Percentiles rank a stretch among this genome's conserved stretches.
Evolutionary conservation across 2,888 invertebrate species (phyloP).

Genomic region (Isotomurus palustris): DNA sequence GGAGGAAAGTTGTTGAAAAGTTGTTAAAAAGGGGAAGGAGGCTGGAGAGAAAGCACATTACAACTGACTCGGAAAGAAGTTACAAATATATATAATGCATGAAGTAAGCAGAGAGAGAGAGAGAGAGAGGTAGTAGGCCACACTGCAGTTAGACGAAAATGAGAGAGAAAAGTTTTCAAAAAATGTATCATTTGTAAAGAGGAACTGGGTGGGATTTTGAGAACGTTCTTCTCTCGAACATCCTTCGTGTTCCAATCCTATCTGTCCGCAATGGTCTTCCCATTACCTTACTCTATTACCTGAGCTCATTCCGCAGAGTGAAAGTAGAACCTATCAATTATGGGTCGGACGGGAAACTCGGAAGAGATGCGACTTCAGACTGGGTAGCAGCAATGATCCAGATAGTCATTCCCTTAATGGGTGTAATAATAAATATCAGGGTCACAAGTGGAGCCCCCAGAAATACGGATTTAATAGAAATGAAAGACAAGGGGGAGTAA

Average conservation of each 20-base stretch:
- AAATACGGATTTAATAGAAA: slow-evolving; percentile 4
- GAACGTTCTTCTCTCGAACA: too few relatives aligned
- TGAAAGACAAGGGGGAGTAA: not conserved
- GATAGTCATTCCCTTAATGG: slow-evolving; percentile 3
- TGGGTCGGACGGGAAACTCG: not conserved
- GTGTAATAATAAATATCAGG: slow-evolving; percentile 6
- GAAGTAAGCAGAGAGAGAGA: too few relatives aligned
- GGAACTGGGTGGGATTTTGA: too few relatives aligned
- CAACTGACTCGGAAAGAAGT: too few relatives aligned
- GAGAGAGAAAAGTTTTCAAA: too few relatives aligned
- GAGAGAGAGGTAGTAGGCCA: too few relatives aligned
- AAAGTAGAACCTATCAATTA: not conserved
- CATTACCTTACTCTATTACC: not conserved
- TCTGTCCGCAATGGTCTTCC: not conserved
- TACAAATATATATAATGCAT: too few relatives aligned
- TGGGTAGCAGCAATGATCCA: not conserved
- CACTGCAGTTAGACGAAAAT: too few relatives aligned
- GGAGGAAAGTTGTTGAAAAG: slow-evolving; percentile 5
- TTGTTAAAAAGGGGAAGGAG: not conserved
- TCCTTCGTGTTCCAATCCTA: too few relatives aligned
- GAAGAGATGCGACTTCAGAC: too few relatives aligned
- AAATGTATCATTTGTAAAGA: too few relatives aligned
- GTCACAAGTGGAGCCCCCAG: not conserved
- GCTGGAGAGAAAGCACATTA: not conserved
- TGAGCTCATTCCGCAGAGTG: not conserved